A percentile compares a stretch with the other conserved stretches of the same genome.
Evolutionary conservation across 2,797 vertebrate genomes (phyloP).

Genomic region (Tauraco hartlaubi): DNA sequence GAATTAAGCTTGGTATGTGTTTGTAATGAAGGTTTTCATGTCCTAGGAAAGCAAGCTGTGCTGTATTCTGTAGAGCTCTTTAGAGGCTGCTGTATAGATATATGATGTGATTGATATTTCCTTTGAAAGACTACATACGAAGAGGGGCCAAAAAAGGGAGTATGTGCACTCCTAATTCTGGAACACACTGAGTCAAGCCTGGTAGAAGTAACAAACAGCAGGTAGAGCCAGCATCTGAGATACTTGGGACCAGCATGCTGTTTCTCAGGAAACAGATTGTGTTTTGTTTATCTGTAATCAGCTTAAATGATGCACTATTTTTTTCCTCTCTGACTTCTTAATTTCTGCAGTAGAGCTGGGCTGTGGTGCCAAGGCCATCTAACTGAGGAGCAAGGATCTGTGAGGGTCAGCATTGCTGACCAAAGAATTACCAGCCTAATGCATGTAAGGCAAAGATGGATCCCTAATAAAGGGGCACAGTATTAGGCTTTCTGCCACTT

Average conservation of each 20-base stretch:
- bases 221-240: neutral
- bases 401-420: neutral
- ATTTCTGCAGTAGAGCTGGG: neutral
- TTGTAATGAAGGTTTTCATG: neutral
- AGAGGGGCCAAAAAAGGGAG: neutral
- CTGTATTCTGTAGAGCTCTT: neutral
- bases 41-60: neutral
- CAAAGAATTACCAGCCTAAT: neutral
- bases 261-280: neutral
- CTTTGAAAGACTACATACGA: neutral
- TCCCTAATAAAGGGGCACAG: neutral
- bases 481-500: neutral
- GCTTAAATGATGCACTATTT: fast-evolving
- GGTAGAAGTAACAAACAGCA: neutral
- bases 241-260: neutral
- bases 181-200: fast-evolving
- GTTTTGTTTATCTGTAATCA: neutral
- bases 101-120: neutral
- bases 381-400: neutral
- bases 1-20: neutral
- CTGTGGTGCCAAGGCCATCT: neutral
- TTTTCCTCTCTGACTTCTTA: neutral
- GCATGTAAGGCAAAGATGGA: neutral
- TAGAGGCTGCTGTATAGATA: neutral
- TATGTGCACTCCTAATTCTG: neutral